Conservation (phyloP, 2,888 invertebrate species). For the Parnassius orleans region DNA sequence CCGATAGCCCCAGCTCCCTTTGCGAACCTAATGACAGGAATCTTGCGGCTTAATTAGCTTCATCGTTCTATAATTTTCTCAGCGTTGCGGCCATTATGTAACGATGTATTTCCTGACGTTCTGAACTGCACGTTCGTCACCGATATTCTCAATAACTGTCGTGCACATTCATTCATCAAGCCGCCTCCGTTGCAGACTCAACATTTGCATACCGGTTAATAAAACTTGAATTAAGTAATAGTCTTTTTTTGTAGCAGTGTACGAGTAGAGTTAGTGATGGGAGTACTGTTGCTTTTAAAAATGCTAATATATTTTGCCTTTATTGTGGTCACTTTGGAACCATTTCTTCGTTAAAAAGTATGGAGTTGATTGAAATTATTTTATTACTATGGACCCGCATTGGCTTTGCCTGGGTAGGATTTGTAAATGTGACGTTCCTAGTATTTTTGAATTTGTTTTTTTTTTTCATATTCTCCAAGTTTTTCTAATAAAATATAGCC, state of each 20-base stretch:
- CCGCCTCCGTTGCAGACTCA: not conserved
- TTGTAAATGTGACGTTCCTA: too few species aligned
- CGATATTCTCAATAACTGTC: not conserved
- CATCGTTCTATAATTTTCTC: conserved; percentile 21
- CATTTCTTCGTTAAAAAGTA: too few species aligned
- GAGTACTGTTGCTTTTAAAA: too few species aligned
- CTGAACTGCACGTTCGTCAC: not conserved
- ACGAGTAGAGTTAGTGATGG: too few species aligned
- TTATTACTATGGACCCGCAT: too few species aligned
- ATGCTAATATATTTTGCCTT: too few species aligned
- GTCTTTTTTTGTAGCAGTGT: not conserved
- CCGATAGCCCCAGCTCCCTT: not conserved
- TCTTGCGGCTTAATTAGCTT: conserved; percentile 24
- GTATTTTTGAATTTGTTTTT: too few species aligned
- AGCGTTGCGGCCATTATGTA: not conserved
- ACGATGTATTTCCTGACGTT: not conserved
- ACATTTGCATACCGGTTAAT: conserved; percentile 8
- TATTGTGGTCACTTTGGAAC: too few species aligned
- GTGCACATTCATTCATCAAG: not conserved
- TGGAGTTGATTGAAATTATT: too few species aligned
- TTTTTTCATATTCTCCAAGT: too few species aligned
- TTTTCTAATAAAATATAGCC: too few species aligned
- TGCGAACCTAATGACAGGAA: not conserved
- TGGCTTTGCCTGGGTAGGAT: too few species aligned
- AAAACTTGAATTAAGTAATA: conserved; percentile 7